Conservation (phyloP, 2,797 vertebrate species). For the Knipowitschia caucasica region DNA sequence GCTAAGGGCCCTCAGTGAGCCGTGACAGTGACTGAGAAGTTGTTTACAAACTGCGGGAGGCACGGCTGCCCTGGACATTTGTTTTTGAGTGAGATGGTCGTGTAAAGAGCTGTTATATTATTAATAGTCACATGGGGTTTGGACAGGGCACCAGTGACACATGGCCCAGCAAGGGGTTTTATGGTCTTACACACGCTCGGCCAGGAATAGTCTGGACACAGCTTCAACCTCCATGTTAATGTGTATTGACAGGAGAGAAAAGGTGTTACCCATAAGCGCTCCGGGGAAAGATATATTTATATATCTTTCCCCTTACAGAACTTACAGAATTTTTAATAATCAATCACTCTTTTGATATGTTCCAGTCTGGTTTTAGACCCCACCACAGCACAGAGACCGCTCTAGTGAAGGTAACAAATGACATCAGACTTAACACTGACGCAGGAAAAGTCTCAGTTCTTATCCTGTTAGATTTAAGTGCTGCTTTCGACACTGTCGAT, state of each 20-base stretch:
- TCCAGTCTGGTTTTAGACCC: no score
- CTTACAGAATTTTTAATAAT: no score
- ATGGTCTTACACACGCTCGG: constrained; percentile 24
- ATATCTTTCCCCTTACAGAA: no score
- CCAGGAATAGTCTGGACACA: constrained; percentile 44
- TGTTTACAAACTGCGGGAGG: constrained; percentile 28
- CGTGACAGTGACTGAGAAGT: constrained; percentile 22
- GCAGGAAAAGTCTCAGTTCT: no score
- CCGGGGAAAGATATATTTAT: not conserved
- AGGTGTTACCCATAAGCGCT: not conserved
- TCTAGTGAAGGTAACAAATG: no score
- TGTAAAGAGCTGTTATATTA: constrained; percentile 52
- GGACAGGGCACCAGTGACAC: constrained; percentile 39
- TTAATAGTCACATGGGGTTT: constrained; percentile 58
- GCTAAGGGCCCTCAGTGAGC: constrained; percentile 38
- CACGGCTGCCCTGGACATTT: constrained; percentile 46
- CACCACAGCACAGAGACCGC: no score
- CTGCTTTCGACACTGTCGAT: no score
- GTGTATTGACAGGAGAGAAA: constrained; percentile 19
- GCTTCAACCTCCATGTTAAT: constrained; percentile 27
- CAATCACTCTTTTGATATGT: no score
- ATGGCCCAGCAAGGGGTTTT: constrained; percentile 19
- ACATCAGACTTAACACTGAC: no score
- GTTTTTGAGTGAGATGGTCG: constrained; percentile 32
- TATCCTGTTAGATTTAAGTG: no score